Conservation (phyloP, 2,888 invertebrate genomes). For the Xylophagus ater region DNA sequence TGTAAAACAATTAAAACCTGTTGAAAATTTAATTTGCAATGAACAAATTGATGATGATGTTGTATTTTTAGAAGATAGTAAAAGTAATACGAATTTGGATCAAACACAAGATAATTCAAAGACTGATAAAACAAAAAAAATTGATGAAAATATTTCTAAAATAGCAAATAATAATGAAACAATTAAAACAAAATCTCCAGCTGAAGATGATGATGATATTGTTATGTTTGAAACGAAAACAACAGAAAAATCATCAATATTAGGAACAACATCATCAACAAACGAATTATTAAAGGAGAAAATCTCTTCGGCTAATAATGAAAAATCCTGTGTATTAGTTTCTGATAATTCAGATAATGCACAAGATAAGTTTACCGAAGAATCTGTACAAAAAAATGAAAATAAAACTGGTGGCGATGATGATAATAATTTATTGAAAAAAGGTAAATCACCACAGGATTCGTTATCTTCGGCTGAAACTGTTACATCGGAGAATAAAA, state of each 20-base stretch:
- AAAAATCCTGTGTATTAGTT: constrained; percentile 14
- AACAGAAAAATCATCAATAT: constrained; percentile 5
- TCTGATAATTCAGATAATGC: constrained; percentile 34
- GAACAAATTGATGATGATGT: constrained; percentile 5
- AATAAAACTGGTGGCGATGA: constrained; percentile 12
- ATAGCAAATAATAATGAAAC: background rate
- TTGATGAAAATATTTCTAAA: background rate
- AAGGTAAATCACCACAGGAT: constrained; percentile 10
- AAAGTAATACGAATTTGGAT: background rate
- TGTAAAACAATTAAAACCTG: background rate
- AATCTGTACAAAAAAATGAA: constrained; percentile 17
- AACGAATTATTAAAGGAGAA: no score
- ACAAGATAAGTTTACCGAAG: constrained; percentile 27
- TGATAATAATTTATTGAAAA: constrained; percentile 9
- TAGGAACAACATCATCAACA: constrained; percentile 10
- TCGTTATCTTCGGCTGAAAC: constrained; percentile 5
- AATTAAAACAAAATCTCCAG: background rate
- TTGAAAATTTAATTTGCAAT: background rate
- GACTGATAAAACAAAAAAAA: no score
- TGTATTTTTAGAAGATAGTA: background rate
- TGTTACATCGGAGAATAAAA: background rate
- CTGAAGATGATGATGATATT: constrained; percentile 23
- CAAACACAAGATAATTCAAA: background rate
- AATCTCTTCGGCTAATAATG: constrained; percentile 7
- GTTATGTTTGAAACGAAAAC: constrained; percentile 20